Conservation (phyloP, 2,797 vertebrate species). For the Discoglossus pictus region DNA sequence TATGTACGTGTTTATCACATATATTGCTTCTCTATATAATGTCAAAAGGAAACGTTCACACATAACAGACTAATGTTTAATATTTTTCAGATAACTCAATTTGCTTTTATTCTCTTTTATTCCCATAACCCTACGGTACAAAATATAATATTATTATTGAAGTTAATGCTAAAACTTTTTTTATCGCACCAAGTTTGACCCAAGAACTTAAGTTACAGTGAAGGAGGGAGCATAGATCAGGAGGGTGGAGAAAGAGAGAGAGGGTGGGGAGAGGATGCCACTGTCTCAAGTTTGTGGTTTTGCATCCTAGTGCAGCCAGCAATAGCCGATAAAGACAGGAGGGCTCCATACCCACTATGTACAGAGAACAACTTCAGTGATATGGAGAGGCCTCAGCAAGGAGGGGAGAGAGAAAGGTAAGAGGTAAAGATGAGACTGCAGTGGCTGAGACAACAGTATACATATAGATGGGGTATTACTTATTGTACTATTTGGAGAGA, state of each 20-base stretch:
- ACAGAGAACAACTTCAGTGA: neutral
- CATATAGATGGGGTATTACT: too few relatives aligned
- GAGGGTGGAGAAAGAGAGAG: slow-evolving; percentile 27
- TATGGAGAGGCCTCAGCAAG: slow-evolving; percentile 11
- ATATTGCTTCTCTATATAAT: too few relatives aligned
- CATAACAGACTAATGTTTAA: too few relatives aligned
- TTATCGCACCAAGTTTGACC: slow-evolving; percentile 32
- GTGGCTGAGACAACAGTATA: too few relatives aligned
- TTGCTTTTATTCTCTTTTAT: too few relatives aligned
- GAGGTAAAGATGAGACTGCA: neutral
- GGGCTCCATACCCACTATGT: slow-evolving; percentile 6
- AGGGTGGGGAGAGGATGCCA: slow-evolving; percentile 41
- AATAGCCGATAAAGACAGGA: slow-evolving; percentile 25
- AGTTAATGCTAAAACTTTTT: slow-evolving; percentile 6
- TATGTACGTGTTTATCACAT: too few relatives aligned
- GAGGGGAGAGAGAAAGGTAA: slow-evolving; percentile 21
- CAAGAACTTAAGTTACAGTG: slow-evolving; percentile 14
- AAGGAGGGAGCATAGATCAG: slow-evolving; percentile 28
- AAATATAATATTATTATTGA: neutral
- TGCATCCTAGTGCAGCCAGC: slow-evolving; percentile 25
- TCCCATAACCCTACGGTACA: too few relatives aligned
- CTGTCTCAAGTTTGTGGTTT: slow-evolving; percentile 40
- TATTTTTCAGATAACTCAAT: too few relatives aligned
- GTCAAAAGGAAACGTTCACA: too few relatives aligned
- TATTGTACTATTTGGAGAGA: too few relatives aligned